Base-by-base conservation (phyloP, 2,888 invertebrate species). In the Trypoxylon attenuatum region DNA sequence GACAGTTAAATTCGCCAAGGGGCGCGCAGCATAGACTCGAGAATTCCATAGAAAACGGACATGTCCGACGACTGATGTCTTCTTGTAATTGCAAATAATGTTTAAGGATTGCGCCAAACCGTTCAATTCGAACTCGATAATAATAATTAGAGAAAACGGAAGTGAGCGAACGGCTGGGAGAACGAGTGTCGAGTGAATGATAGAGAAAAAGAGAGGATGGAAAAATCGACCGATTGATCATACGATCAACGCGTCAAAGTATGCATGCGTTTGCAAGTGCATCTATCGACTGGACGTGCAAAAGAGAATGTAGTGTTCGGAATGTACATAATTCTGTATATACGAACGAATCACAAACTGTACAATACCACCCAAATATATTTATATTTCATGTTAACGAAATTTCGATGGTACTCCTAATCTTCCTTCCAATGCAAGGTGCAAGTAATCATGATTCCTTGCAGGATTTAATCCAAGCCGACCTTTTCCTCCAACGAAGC, bases 331-430 rank as follows among this genome's bases (percentile, higher is more conserved):
- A 63, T 61, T 77, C 77, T 76, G 76, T 76, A 77, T 76, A 78
- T 79, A 80, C 71, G 75, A 79, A 80, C 77, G 81, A 80, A 81
- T 79, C 81, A 82, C 81, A 81, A 83, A 82, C 82, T 82, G 82
- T 82, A 82, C 79, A 82, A 82, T 82, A 82, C 77, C 82, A 82
- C 82, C 81, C 79, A 82, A 82, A 82, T 82, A 83, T 82, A 82
- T 82, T 82, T 82, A 82, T 82, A 82, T 82, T 82, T 82, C 82
- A 82, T 82, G 82, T 82, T 82, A 82, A 81, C 76, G 72, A 47
- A 80, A 79, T 50, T 49, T 60, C 46, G 45, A 43, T 60, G 63
- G 27, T 15, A 33, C 13, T 33, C 33, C 8, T 33, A 4, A 10
- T 5, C n/a, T n/a, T n/a, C n/a, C n/a, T n/a, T n/a, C n/a, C n/a